Percentiles rank a stretch among this genome's conserved stretches.
Conservation (phyloP, 2,797 vertebrate genomes). For the Rhadinocentrus ornatus region DNA sequence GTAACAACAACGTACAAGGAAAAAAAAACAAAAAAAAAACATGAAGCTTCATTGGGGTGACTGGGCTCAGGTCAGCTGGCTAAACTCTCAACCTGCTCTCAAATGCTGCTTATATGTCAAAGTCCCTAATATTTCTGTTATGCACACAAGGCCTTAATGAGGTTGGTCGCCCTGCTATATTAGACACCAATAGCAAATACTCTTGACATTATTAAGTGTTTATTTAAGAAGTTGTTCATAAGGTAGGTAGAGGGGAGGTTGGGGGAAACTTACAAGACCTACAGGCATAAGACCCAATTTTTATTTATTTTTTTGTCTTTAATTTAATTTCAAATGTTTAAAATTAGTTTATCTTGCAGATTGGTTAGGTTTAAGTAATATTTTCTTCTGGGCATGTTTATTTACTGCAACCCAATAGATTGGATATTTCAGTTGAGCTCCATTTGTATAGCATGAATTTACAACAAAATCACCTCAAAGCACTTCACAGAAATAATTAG, state of each 20-base stretch:
- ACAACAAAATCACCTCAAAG: too few relatives aligned
- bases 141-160: too few relatives aligned
- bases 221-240: not conserved
- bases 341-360: not conserved
- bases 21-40: not conserved
- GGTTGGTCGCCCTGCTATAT: not conserved
- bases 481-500: too few relatives aligned
- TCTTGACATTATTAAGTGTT: not conserved
- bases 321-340: not conserved
- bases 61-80: not conserved
- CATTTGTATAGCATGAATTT: too few relatives aligned
- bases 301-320: too few relatives aligned
- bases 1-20: not conserved
- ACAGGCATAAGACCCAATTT: not conserved
- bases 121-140: not conserved
- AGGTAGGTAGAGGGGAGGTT: not conserved
- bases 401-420: not conserved
- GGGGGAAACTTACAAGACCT: not conserved
- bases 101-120: not conserved
- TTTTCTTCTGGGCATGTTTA: not conserved
- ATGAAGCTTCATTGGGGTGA: conserved; percentile 15
- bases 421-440: too few relatives aligned
- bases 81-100: not conserved
- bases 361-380: not conserved
- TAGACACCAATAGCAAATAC: not conserved